phyloP scores from a whole-genome alignment of 2,113 vertebrate genomes.

The Odocoileus virginianus region DNA sequence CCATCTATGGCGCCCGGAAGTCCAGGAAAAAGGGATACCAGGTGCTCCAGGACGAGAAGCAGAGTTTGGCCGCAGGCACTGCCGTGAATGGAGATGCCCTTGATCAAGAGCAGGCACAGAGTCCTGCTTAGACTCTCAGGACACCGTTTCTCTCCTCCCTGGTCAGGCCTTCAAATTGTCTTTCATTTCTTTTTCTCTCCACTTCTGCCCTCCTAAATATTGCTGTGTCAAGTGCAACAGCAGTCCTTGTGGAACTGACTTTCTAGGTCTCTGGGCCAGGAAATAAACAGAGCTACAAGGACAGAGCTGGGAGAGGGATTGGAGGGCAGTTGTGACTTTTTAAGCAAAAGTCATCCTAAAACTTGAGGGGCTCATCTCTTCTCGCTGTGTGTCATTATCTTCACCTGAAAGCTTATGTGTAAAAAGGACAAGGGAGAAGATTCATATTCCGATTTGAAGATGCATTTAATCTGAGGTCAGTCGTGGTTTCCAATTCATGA shows the following conservation, averaged over 20 bases:
- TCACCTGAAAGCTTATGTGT: background rate
- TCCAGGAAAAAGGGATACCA: constrained; percentile 62
- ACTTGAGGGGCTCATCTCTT: rapidly evolving
- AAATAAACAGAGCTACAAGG: background rate
- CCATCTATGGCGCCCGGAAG: constrained; percentile 52
- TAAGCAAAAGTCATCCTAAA: background rate
- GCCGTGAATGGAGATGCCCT: rapidly evolving
- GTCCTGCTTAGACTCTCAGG: background rate
- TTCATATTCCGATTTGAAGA: background rate
- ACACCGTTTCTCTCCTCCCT: background rate
- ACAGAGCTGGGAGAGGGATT: background rate
- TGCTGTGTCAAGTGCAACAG: background rate
- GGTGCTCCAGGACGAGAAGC: rapidly evolving
- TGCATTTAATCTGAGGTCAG: background rate
- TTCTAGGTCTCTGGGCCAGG: background rate
- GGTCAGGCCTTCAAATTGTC: rapidly evolving
- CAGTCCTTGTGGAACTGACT: background rate
- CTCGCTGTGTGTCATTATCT: rapidly evolving
- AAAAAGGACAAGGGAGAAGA: background rate
- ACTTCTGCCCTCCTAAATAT: background rate
- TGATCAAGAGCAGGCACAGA: background rate
- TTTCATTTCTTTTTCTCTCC: background rate
- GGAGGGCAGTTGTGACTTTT: background rate
- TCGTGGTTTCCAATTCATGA: background rate
- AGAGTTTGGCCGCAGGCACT: rapidly evolving